Evolutionary conservation across 2,888 invertebrate genomes (phyloP), one percentile per base, ranked within the genome.

Genomic region (Entomobrya multifasciata): DNA sequence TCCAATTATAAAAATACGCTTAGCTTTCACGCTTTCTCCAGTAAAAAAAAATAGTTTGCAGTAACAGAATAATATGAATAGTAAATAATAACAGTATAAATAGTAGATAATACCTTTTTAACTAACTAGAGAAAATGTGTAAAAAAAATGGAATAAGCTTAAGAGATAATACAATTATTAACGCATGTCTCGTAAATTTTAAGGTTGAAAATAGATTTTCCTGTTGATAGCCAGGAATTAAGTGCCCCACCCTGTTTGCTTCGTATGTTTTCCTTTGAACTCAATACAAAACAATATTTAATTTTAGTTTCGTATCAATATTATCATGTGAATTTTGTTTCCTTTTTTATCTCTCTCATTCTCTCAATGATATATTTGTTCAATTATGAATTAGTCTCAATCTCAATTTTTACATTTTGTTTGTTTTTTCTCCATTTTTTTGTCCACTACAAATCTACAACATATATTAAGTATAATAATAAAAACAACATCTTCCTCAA

Each of bases 11-110:
- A 86, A 74, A 67, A 76, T 82, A 87, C 87, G 87, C 87, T 87
- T 87, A 87, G 70, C 82, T 82, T 82, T 77, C 82, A 87, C 87
- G 87, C 87, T 87, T 87, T 67, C 65, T 65, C 49, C 17, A 27
- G n/a, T 60, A 72, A 49, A n/a, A 62, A 49, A 41, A n/a, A 62
- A 65, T 77, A 77, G 49, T 47, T 78, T 52, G 36, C 55, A 49
- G 76, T 41, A 76, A 74, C 30, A 52, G 20, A 76, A 41, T 6
- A 22, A n/a, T 55, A 74, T 17, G 55, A 25, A 57, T 57, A 30
- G 1, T 20, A 22, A 20, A 70, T 13, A 27, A 52, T 52, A 52
- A 52, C 6, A 52, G 8, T n/a, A 36, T 6, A 36, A 36, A 36
- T 6, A 36, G 8, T 36, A 36, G 36, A 36, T 6, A 8, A 36